These are phyloP conservation scores for Polydrusus cervinus DNA, from an alignment of 2,888 invertebrate genomes.

Conservation along the genomic window DNA sequence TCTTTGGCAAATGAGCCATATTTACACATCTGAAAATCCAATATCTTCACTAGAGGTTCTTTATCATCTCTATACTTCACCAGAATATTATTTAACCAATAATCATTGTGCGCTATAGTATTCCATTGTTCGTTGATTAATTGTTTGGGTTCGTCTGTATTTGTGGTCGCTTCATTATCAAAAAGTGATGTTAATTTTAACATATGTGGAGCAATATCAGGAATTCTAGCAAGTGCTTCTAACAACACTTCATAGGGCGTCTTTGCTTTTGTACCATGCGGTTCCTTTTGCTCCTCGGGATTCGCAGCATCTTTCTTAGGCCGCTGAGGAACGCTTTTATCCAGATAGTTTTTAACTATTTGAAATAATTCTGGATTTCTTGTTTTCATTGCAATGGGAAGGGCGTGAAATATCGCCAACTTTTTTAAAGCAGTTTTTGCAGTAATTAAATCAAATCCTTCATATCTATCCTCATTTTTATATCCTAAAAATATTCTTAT, in stretches of 20 bases:
- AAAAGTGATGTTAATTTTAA: slow-evolving; percentile 6
- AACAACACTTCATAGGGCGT: slow-evolving; percentile 1
- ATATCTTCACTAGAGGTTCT: slow-evolving; percentile 56
- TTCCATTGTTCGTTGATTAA: slow-evolving; percentile 70
- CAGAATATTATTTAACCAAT: slow-evolving; percentile 77
- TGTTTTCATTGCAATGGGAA: slow-evolving; percentile 40
- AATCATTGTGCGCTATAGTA: slow-evolving; percentile 73
- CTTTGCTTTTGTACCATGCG: not conserved
- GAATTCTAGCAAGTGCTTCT: slow-evolving; percentile 4
- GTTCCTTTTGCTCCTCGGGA: not conserved
- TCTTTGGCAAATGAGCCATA: slow-evolving; percentile 59
- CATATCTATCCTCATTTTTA: slow-evolving; percentile 35
- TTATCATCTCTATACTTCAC: slow-evolving; percentile 68
- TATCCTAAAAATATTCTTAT: slow-evolving; percentile 38
- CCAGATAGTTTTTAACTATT: slow-evolving; percentile 11
- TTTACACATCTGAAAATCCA: slow-evolving; percentile 61
- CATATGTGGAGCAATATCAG: slow-evolving; percentile 31
- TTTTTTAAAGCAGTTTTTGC: slow-evolving; percentile 41
- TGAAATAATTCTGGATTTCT: slow-evolving; percentile 39
- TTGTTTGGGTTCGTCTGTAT: not conserved
- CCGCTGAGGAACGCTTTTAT: not conserved
- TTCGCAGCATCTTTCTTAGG: not conserved
- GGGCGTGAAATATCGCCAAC: slow-evolving; percentile 44
- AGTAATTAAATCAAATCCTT: slow-evolving; percentile 43
- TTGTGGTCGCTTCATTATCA: slow-evolving; percentile 4